Evolutionary conservation across 2,113 vertebrate genomes (phyloP).

Genomic region (Tragelaphus strepsiceros): DNA sequence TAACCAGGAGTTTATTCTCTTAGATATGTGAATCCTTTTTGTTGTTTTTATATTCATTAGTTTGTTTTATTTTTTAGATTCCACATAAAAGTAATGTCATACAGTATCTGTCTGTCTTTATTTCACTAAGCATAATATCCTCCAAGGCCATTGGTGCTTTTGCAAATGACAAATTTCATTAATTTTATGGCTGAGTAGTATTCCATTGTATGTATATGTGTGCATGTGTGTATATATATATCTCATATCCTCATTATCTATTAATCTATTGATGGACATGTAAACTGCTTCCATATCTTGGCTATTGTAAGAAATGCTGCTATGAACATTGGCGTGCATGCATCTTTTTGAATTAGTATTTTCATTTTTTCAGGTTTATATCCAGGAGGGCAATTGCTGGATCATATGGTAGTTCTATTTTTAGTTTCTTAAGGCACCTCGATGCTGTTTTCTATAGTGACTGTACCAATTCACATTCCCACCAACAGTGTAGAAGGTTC

Average conservation of each 20-base stretch:
- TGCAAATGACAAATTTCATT: background rate
- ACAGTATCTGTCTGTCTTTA: background rate
- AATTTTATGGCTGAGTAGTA: background rate
- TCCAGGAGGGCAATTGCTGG: background rate
- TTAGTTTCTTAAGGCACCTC: background rate
- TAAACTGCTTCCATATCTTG: background rate
- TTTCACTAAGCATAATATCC: background rate
- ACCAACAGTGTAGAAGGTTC: background rate
- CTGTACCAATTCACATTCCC: background rate
- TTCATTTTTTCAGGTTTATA: background rate
- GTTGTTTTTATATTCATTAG: background rate
- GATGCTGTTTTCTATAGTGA: background rate
- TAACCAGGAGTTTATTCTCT: background rate
- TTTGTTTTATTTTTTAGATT: background rate
- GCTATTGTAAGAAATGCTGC: background rate
- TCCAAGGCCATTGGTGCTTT: background rate
- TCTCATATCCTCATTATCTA: background rate
- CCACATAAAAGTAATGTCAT: background rate
- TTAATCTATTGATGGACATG: background rate
- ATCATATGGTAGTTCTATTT: background rate
- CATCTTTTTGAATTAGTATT: background rate
- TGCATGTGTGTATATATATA: rapidly evolving
- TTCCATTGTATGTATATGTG: background rate
- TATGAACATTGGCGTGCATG: background rate
- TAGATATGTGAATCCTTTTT: background rate